phyloP scores from a whole-genome alignment of 2,113 vertebrate genomes.

The Gobiocypris rarus region DNA sequence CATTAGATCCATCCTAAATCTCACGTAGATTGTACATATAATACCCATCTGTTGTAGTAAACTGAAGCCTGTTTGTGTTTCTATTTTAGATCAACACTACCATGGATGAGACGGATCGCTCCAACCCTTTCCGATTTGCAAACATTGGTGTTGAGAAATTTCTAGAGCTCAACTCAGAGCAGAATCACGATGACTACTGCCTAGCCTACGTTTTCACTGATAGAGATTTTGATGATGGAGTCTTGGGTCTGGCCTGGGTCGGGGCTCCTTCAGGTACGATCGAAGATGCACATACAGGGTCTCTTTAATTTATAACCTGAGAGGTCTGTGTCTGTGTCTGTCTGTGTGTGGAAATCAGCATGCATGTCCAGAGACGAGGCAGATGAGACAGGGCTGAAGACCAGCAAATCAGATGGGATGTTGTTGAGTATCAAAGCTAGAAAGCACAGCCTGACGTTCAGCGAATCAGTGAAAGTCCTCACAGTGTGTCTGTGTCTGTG shows the following conservation, averaged over 20 bases:
- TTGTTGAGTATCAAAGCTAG: conserved; percentile 5
- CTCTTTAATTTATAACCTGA: background rate
- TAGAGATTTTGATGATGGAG: conserved; percentile 97
- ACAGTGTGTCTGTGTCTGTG: too few relatives aligned
- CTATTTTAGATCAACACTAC: conserved; percentile 90
- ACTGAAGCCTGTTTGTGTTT: conserved; percentile 12
- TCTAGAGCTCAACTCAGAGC: conserved; percentile 95
- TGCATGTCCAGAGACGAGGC: conserved; percentile 18
- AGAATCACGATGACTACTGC: conserved; percentile 98
- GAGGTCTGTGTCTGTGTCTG: background rate
- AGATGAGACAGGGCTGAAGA: conserved; percentile 36
- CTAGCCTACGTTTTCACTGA: conserved; percentile 98
- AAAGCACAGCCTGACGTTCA: too few relatives aligned
- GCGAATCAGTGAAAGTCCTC: too few relatives aligned
- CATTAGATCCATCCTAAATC: background rate
- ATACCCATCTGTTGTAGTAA: conserved; percentile 1
- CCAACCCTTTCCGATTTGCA: conserved; percentile 95
- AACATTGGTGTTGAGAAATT: conserved; percentile 99
- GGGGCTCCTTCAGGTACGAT: conserved; percentile 93
- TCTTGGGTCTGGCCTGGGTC: conserved; percentile 97
- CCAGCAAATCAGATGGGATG: background rate
- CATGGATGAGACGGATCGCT: conserved; percentile 80
- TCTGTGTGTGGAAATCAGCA: conserved; percentile 17
- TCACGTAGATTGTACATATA: background rate
- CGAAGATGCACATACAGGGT: conserved; percentile 2